A percentile compares a stretch with the other conserved stretches of the same genome.
phyloP scores from a whole-genome alignment of 2,113 vertebrate genomes.

The Nothobranchius kuhntae region DNA sequence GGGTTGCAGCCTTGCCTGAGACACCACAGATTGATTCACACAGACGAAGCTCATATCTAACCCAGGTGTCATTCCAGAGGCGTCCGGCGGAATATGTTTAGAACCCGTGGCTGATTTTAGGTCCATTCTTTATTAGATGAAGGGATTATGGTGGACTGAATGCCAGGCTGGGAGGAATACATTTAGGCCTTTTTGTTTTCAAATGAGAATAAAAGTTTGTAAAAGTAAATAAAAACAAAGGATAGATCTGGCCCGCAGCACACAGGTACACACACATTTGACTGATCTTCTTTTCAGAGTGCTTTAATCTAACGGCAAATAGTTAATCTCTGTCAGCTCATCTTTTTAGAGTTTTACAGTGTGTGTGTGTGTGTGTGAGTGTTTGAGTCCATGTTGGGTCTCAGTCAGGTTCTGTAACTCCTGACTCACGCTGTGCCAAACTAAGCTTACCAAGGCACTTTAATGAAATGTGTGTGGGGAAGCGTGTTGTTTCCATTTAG shows the following conservation, averaged over 20 bases:
- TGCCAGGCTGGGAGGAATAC: neutral
- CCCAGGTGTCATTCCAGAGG: slow-evolving; percentile 51
- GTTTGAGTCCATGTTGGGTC: slow-evolving; percentile 19
- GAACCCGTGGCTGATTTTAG: slow-evolving; percentile 39
- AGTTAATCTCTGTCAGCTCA: slow-evolving; percentile 31
- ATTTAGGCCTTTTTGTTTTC: slow-evolving; percentile 19
- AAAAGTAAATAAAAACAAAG: neutral
- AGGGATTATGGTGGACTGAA: slow-evolving; percentile 39
- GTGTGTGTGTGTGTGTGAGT: neutral
- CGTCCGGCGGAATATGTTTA: slow-evolving; percentile 20
- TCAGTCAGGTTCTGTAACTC: slow-evolving; percentile 36
- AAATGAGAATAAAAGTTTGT: slow-evolving; percentile 18
- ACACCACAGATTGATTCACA: slow-evolving; percentile 59
- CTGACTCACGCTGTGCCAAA: slow-evolving; percentile 49
- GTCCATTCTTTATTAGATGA: slow-evolving; percentile 29
- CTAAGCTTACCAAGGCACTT: slow-evolving; percentile 42
- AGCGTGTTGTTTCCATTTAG: slow-evolving; percentile 63
- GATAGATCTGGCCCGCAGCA: too few species aligned
- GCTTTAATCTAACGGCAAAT: slow-evolving; percentile 33
- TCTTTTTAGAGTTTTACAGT: slow-evolving; percentile 4
- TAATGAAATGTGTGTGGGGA: slow-evolving; percentile 62
- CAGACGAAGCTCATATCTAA: slow-evolving; percentile 43
- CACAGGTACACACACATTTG: neutral
- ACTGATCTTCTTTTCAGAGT: slow-evolving; percentile 29
- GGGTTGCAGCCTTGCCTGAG: slow-evolving; percentile 35